phyloP scores from a whole-genome alignment of 2,797 vertebrate genomes.

The Sebastiscus tertius region DNA sequence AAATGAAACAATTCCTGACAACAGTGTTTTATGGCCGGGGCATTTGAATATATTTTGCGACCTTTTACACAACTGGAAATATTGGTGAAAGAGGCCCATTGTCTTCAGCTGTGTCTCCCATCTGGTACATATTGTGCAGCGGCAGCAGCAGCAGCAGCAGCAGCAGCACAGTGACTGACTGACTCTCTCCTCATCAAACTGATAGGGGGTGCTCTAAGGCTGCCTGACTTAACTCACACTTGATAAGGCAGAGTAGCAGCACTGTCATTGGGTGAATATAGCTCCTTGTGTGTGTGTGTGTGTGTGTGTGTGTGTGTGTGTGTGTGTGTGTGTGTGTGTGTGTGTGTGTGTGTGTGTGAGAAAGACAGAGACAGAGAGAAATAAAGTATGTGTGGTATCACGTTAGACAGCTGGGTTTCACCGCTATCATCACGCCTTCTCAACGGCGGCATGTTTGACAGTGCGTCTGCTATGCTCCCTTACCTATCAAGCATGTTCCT shows the following conservation, averaged over 20 bases:
- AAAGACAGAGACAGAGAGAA: constrained; percentile 22
- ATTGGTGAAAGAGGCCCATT: constrained; percentile 72
- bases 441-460: constrained; percentile 70
- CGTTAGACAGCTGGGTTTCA: constrained; percentile 70
- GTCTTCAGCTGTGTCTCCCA: constrained; percentile 69
- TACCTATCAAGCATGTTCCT: constrained; percentile 68
- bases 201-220: constrained; percentile 96
- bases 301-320: constrained; percentile 4
- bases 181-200: constrained; percentile 73
- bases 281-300: constrained; percentile 4
- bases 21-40: not conserved
- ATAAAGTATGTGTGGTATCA: constrained; percentile 59
- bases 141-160: constrained; percentile 51
- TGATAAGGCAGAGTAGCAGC: constrained; percentile 66
- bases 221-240: constrained; percentile 74
- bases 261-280: constrained; percentile 52
- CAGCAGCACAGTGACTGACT: constrained; percentile 58
- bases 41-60: constrained; percentile 33
- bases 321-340: not conserved
- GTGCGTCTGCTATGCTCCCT: constrained; percentile 60
- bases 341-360: not conserved
- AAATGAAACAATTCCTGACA: constrained; percentile 16
- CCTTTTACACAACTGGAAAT: constrained; percentile 64
- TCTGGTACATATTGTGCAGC: constrained; percentile 74
- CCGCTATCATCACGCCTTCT: constrained; percentile 64